Evolutionary conservation across 2,113 vertebrate species (phyloP).

Genomic region (Tretioscincus oriximinensis): DNA sequence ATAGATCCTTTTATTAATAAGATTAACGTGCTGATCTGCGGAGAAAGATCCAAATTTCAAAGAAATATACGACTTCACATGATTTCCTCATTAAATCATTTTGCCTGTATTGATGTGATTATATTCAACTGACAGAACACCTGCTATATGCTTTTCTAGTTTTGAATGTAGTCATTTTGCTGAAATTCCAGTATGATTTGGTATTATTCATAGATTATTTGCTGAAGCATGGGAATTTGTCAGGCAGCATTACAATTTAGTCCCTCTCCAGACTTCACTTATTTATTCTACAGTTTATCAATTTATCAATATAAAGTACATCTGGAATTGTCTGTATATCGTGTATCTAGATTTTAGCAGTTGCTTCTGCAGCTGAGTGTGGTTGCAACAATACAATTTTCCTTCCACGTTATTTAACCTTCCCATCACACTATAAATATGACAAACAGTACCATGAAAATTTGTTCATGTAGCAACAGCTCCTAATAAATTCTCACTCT

Average conservation of each 20-base stretch:
- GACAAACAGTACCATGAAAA: too few species aligned
- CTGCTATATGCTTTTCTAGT: neutral
- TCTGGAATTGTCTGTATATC: too few species aligned
- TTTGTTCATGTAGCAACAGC: too few species aligned
- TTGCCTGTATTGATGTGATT: neutral
- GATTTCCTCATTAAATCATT: neutral
- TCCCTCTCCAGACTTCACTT: too few species aligned
- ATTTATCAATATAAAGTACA: too few species aligned
- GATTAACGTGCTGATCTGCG: constrained; percentile 33
- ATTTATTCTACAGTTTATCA: too few species aligned
- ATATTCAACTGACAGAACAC: neutral
- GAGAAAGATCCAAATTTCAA: constrained; percentile 42
- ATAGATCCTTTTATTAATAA: constrained; percentile 2
- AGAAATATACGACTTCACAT: neutral
- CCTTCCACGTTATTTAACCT: too few species aligned
- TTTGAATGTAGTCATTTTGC: neutral
- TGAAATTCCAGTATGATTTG: rapidly evolving
- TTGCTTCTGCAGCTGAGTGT: too few species aligned
- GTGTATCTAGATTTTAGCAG: too few species aligned
- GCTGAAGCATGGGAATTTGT: neutral
- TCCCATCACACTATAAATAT: too few species aligned
- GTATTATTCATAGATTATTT: neutral
- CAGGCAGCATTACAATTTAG: neutral
- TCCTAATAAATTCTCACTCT: too few species aligned
- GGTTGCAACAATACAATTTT: too few species aligned